phyloP scores from a whole-genome alignment of 2,888 invertebrate species.

The Drosophila birchii region DNA sequence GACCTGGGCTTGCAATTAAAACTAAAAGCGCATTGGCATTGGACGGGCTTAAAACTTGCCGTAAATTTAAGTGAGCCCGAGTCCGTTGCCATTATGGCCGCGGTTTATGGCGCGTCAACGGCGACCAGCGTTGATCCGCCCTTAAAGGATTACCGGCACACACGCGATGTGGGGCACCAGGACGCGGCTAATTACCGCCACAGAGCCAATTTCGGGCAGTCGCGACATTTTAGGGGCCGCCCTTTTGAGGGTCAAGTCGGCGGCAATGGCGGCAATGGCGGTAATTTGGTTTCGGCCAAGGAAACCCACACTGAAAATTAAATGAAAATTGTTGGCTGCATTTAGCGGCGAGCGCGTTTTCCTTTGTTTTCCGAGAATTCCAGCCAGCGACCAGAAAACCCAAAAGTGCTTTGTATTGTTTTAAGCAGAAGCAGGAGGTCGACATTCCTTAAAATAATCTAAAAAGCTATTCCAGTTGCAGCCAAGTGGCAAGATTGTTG shows the following conservation, averaged over 20 bases:
- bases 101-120: conserved; percentile 65
- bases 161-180: conserved; percentile 64
- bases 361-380: conserved; percentile 37
- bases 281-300: conserved; percentile 53
- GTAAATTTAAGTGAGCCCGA: conserved; percentile 49
- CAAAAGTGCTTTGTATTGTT: conserved; percentile 22
- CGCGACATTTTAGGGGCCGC: conserved; percentile 75
- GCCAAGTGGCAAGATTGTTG: conserved; percentile 15
- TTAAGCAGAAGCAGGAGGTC: conserved; percentile 18
- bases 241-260: conserved; percentile 70
- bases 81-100: conserved; percentile 48
- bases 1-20: conserved; percentile 64
- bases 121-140: conserved; percentile 56
- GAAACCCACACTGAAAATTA: conserved; percentile 72
- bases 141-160: conserved; percentile 68
- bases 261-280: conserved; percentile 15
- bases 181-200: conserved; percentile 63
- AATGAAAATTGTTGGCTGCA: conserved; percentile 73
- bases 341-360: conserved; percentile 52
- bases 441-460: conserved; percentile 23
- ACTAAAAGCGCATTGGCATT: conserved; percentile 67
- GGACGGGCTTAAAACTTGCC: conserved; percentile 43
- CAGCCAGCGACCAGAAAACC: conserved; percentile 6
- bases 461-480: conserved; percentile 30
- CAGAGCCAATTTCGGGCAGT: conserved; percentile 56